Evolutionary conservation across 2,113 vertebrate genomes (phyloP), one percentile per base, ranked within the genome.

Genomic region (Amphilophus citrinellus): DNA sequence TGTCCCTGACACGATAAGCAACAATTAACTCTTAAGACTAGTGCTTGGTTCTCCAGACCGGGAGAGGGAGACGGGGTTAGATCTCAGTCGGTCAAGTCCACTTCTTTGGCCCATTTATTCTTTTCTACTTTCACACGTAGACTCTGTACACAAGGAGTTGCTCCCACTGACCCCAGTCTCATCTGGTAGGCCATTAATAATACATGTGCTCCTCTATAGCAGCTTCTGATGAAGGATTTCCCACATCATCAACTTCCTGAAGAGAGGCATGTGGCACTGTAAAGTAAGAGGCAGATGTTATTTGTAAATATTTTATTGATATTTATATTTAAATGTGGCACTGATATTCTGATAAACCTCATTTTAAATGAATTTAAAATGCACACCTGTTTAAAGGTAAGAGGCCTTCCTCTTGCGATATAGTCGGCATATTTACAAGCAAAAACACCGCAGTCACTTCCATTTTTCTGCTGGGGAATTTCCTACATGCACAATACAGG

Each of bases 371-470:
- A 42, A n/a, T 37, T 7, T 1, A 47, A 15, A 63, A 6, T 14
- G 50, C n/a, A 7, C 90, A 99, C 98, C 97, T 97, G 95, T 79
- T 96, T 96, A 88, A 99, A 99, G 84, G 94, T 95, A 79, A 98
- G 94, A 3, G 96, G 96, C 65, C 93, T 96, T 90, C 96, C 97
- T 92, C 95, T 95, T 82, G 97, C 91, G 11, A 98, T 94, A 87
- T 96, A 98, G 85, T 99, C 97, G 0, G 98, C 98, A 3, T 97
- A 99, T 96, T 97, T 98, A 97, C 98, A 99, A 82, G 94, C 83
- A 93, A 99, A 99, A 84, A 99, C 97, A 15, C 98, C 98, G 32
- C 98, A 99, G 91, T 99, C 98, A 24, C 96, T 98, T 53, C 97
- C 96, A 71, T 99, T 99, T 57, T 57, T 84, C 86, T 99, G 98